These are phyloP conservation scores for Melipona bicolor DNA, from an alignment of 2,888 invertebrate genomes.

Conservation along the genomic window DNA sequence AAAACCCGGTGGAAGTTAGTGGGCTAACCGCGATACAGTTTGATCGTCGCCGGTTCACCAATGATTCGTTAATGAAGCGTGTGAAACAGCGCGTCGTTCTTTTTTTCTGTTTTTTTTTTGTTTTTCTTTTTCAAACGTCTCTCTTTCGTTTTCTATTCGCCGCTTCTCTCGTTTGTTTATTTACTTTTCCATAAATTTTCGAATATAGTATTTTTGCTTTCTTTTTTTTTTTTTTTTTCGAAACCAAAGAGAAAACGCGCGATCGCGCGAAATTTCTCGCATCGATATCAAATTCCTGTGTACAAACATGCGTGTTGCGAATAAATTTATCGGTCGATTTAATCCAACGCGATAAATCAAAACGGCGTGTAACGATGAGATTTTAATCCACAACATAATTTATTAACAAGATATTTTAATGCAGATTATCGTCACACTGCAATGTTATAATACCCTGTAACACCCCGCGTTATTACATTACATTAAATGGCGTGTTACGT, in stretches of 20 bases:
- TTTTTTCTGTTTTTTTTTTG: background rate
- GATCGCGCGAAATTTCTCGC: background rate
- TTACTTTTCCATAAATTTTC: background rate
- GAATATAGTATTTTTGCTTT: background rate
- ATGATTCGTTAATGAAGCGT: background rate
- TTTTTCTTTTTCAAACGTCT: background rate
- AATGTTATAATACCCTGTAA: conserved; percentile 6
- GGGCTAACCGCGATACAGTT: conserved; percentile 11
- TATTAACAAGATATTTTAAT: conserved; percentile 47
- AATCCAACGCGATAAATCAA: conserved; percentile 26
- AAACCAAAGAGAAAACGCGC: background rate
- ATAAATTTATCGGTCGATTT: conserved; percentile 36
- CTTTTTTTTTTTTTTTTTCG: too few relatives aligned
- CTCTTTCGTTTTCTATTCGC: background rate
- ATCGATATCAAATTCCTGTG: background rate
- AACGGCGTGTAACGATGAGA: conserved; percentile 8
- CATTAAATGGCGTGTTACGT: conserved; percentile 23
- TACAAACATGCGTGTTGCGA: background rate
- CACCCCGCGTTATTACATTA: conserved; percentile 17
- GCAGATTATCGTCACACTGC: conserved; percentile 27
- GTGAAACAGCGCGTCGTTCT: background rate
- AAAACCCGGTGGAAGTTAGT: background rate
- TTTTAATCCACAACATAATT: conserved; percentile 41
- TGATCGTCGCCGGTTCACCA: conserved; percentile 2
- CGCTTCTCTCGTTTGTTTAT: too few relatives aligned